Conservation (phyloP, 2,888 invertebrate species). For the Drosophila anomalata region DNA sequence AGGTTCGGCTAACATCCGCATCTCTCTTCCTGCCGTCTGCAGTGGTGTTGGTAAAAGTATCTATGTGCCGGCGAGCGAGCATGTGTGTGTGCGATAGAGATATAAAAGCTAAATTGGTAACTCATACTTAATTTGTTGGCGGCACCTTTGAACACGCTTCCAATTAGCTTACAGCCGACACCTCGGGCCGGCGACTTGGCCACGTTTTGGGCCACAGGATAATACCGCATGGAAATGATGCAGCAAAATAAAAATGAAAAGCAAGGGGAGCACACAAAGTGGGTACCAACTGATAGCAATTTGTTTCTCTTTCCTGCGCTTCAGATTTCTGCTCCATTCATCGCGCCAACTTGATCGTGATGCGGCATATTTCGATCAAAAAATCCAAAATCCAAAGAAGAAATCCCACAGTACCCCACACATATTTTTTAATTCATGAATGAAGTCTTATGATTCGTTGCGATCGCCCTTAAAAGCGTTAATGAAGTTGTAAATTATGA, state of each 20-base stretch:
- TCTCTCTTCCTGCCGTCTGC: conserved; percentile 38
- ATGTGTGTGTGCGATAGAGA: conserved; percentile 78
- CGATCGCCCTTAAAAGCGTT: conserved; percentile 44
- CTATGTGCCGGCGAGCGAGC: conserved; percentile 24
- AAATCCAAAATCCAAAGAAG: conserved; percentile 19
- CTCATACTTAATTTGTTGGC: conserved; percentile 83
- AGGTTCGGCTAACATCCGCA: conserved; percentile 54
- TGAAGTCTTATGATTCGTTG: conserved; percentile 58
- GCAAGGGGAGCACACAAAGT: conserved; percentile 16
- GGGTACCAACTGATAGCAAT: conserved; percentile 58
- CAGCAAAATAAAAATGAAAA: conserved; percentile 58
- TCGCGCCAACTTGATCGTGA: conserved; percentile 56
- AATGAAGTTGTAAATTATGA: conserved; percentile 66
- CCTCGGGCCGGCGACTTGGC: conserved; percentile 74
- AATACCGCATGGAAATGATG: conserved; percentile 69
- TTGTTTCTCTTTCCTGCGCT: conserved; percentile 46
- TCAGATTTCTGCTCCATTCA: conserved; percentile 58
- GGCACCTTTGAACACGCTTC: conserved; percentile 84
- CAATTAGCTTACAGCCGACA: conserved; percentile 84
- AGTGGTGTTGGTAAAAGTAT: conserved; percentile 28
- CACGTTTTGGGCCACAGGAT: conserved; percentile 57
- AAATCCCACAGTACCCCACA: conserved; percentile 11
- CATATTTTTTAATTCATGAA: conserved; percentile 54
- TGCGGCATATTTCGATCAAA: conserved; percentile 55
- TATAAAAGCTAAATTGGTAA: conserved; percentile 83